Percentiles rank a stretch among this genome's conserved stretches.
Evolutionary conservation across 2,797 vertebrate species (phyloP).

Genomic region (Platalea minor): DNA sequence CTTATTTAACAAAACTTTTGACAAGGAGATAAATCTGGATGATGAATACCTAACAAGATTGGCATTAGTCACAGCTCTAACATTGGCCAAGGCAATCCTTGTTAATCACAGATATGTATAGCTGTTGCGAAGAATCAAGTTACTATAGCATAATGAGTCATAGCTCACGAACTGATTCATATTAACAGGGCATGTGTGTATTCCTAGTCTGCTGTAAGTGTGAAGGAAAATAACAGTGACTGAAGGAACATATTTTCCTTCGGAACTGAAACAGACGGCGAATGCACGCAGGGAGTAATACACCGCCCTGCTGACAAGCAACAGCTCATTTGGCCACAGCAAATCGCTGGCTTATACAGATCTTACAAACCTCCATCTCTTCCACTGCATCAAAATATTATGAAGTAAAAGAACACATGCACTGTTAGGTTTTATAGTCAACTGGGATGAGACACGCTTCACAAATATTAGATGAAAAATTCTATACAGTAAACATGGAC

Average conservation of each 20-base stretch:
- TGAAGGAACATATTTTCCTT: background rate
- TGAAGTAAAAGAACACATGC: background rate
- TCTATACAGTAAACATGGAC: background rate
- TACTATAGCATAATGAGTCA: background rate
- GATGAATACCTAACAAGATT: background rate
- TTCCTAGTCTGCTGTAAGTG: background rate
- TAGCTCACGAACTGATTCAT: background rate
- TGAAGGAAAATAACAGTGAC: constrained; percentile 41
- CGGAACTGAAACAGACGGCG: accelerated
- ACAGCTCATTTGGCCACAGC: background rate
- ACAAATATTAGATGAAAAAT: background rate
- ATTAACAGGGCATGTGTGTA: constrained; percentile 29
- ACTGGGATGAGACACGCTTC: background rate
- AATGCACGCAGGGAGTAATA: background rate
- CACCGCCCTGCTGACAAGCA: background rate
- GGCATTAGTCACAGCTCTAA: constrained; percentile 17
- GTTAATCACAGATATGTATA: background rate
- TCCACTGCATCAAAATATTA: background rate
- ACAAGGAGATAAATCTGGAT: constrained; percentile 20
- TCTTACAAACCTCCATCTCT: background rate
- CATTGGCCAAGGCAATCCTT: background rate
- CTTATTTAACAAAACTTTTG: constrained; percentile 40
- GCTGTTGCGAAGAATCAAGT: background rate
- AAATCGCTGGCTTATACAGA: background rate
- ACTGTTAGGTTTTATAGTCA: background rate